Conservation (phyloP, 2,797 vertebrate species). For the Australoheros facetus region DNA sequence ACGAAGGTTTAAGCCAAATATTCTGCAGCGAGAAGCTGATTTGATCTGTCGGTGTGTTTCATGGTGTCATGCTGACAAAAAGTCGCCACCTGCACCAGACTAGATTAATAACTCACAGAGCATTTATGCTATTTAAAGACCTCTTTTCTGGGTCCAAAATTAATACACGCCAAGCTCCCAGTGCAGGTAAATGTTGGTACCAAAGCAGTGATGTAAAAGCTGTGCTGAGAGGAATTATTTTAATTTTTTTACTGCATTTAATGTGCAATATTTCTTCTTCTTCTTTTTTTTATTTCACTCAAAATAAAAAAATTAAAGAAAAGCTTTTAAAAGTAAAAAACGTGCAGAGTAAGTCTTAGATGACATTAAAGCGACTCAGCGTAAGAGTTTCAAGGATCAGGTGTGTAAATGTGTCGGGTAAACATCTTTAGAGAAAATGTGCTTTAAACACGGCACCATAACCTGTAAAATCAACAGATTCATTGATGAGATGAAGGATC, state of each 20-base stretch:
- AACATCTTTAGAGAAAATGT: background rate
- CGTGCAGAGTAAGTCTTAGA: rapidly evolving
- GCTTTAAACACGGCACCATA: background rate
- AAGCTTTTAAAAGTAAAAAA: background rate
- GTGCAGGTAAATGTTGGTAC: rapidly evolving
- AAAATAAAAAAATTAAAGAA: background rate
- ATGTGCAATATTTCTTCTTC: rapidly evolving
- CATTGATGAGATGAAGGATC: background rate
- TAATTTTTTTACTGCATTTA: background rate
- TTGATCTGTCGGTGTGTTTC: background rate
- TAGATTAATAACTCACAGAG: background rate
- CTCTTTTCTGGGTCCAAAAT: background rate
- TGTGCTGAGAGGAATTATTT: background rate
- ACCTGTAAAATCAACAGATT: background rate
- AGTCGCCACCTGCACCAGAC: rapidly evolving
- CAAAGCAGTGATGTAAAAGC: background rate
- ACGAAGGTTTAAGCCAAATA: background rate
- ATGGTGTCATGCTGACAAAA: background rate
- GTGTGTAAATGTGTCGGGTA: background rate
- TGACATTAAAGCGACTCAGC: background rate
- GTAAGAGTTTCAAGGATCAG: background rate
- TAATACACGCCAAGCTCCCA: background rate
- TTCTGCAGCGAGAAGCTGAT: background rate
- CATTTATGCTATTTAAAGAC: background rate
- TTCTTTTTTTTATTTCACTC: background rate